Percentiles rank a stretch among this genome's conserved stretches.
phyloP scores from a whole-genome alignment of 2,113 vertebrate genomes.

The Platysternon megacephalum region DNA sequence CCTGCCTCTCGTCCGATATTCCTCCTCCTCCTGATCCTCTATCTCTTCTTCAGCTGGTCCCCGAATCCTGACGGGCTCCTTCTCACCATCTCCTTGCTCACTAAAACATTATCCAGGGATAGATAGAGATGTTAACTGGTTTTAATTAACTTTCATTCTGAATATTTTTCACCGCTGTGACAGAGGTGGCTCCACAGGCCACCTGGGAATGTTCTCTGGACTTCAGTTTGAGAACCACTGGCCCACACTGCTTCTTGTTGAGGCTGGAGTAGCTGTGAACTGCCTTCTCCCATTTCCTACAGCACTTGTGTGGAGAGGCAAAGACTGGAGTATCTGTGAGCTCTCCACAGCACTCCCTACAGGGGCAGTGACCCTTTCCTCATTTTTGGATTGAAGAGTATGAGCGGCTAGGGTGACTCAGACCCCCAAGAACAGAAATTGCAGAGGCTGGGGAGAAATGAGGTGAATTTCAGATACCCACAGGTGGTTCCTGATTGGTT shows the following conservation, averaged over 20 bases:
- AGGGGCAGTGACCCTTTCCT: neutral
- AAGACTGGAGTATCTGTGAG: neutral
- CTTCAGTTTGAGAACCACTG: neutral
- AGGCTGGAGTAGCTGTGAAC: neutral
- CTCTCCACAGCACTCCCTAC: neutral
- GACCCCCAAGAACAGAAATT: neutral
- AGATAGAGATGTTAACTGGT: neutral
- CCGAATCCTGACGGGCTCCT: neutral
- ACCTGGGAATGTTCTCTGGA: neutral
- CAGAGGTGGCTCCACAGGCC: neutral
- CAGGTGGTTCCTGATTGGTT: neutral
- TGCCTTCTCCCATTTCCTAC: neutral
- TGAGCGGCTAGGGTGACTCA: neutral
- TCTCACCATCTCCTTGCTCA: neutral
- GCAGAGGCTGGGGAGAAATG: neutral
- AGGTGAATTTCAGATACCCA: neutral
- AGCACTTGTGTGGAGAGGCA: neutral
- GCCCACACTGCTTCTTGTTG: neutral
- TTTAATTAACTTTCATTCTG: neutral
- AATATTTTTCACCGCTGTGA: neutral
- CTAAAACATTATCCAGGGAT: neutral
- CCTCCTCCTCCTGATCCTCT: neutral
- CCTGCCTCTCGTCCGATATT: neutral
- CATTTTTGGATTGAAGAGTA: neutral
- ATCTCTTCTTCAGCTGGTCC: neutral